Evolutionary conservation across 1,140 invertebrate species (phyloP).

Genomic region (Saccostrea echinata): DNA sequence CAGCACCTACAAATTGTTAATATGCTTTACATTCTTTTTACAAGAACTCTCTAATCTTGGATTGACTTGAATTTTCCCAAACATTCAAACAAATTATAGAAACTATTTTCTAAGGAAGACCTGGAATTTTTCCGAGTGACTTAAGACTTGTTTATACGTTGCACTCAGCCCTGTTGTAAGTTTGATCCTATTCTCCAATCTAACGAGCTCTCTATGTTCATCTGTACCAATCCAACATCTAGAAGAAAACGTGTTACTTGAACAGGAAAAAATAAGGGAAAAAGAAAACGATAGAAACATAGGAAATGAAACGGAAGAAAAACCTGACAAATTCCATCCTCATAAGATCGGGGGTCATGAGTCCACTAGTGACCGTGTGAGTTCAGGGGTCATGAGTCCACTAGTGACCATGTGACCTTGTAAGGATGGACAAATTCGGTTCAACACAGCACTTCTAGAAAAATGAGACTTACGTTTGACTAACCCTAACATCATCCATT

Average conservation of each 20-base stretch:
- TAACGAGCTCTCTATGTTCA: not conserved
- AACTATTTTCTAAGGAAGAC: too few relatives aligned
- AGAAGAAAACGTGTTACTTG: not conserved
- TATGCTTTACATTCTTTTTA: too few relatives aligned
- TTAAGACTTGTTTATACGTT: not conserved
- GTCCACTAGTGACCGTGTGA: too few relatives aligned
- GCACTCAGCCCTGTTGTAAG: constrained; percentile 43
- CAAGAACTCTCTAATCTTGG: too few relatives aligned
- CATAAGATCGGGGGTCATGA: too few relatives aligned
- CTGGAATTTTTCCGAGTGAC: constrained; percentile 47
- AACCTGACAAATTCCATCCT: not conserved
- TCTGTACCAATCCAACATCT: not conserved
- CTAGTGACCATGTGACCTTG: too few relatives aligned
- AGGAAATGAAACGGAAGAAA: not conserved
- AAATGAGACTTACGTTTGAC: not conserved
- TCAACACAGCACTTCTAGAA: too few relatives aligned
- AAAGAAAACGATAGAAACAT: not conserved
- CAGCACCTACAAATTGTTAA: constrained; percentile 84
- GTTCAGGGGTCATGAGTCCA: too few relatives aligned
- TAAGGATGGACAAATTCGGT: too few relatives aligned
- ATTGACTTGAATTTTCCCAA: too few relatives aligned
- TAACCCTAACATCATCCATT: not conserved
- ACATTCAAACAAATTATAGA: too few relatives aligned
- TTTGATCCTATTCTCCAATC: constrained; percentile 37
- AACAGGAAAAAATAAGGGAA: too few relatives aligned